Evolutionary conservation across 2,888 invertebrate genomes (phyloP).

Genomic region (Agrotis puta): DNA sequence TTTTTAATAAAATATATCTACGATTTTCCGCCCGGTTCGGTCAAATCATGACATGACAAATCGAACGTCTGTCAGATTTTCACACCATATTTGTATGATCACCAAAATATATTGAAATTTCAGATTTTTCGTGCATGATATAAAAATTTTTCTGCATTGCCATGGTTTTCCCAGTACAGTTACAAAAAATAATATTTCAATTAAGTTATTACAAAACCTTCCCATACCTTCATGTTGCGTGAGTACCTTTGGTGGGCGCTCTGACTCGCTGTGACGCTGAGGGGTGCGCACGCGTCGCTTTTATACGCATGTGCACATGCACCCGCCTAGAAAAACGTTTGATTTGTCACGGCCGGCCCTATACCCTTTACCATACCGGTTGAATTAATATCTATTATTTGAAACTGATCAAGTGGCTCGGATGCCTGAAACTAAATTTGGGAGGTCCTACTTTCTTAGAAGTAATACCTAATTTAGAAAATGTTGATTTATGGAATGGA

Average conservation of each 20-base stretch:
- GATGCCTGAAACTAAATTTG: slow-evolving; percentile 52
- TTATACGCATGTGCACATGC: slow-evolving; percentile 79
- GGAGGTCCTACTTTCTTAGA: slow-evolving; percentile 9
- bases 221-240: slow-evolving; percentile 86
- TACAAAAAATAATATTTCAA: background rate
- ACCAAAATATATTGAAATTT: background rate
- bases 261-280: slow-evolving; percentile 79
- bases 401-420: slow-evolving; percentile 45
- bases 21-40: too few relatives aligned
- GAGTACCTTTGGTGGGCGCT: slow-evolving; percentile 74
- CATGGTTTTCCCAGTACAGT: background rate
- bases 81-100: too few relatives aligned
- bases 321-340: slow-evolving; percentile 79
- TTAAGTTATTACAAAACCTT: slow-evolving; percentile 23
- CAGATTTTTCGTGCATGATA: background rate
- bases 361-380: slow-evolving; percentile 78
- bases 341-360: slow-evolving; percentile 78
- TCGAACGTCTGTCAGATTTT: too few relatives aligned
- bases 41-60: too few relatives aligned
- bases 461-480: background rate
- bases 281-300: slow-evolving; percentile 79
- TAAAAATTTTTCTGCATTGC: too few relatives aligned
- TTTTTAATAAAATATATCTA: too few relatives aligned
- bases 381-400: slow-evolving; percentile 63
- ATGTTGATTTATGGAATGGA: background rate